Conservation (phyloP, 2,888 invertebrate species). For the Microplitis deprimator region DNA sequence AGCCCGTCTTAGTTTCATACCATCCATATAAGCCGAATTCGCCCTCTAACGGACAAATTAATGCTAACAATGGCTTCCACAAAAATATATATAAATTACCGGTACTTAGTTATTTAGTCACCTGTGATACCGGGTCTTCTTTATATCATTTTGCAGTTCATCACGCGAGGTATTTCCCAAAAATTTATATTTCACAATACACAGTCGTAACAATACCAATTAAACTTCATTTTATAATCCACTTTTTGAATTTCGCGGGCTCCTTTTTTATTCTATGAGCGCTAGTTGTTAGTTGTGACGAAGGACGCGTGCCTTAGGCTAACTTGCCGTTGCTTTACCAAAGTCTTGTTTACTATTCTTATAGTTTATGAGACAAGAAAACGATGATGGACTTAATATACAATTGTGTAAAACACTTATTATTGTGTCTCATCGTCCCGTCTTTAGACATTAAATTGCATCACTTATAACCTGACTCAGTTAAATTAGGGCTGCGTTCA, state of each 20-base stretch:
- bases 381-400: too few relatives aligned
- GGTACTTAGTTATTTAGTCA: constrained; percentile 39
- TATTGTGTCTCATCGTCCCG: too few relatives aligned
- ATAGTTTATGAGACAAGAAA: too few relatives aligned
- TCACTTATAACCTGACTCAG: too few relatives aligned
- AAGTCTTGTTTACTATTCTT: too few relatives aligned
- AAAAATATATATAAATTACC: neutral
- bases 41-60: constrained; percentile 6
- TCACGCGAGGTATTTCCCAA: constrained; percentile 25
- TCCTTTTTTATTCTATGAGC: neutral
- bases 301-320: constrained; percentile 45
- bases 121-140: constrained; percentile 38
- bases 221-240: constrained; percentile 10
- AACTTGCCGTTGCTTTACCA: neutral
- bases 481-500: too few relatives aligned
- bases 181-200: neutral
- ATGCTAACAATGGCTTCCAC: constrained; percentile 3
- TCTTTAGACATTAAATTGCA: too few relatives aligned
- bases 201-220: constrained; percentile 11
- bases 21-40: neutral
- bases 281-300: constrained; percentile 1
- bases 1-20: constrained; percentile 43
- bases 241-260: constrained; percentile 33
- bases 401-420: too few relatives aligned
- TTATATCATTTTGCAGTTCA: constrained; percentile 22